Conservation (phyloP, 2,113 vertebrate species). For the Phrynosoma platyrhinos region DNA sequence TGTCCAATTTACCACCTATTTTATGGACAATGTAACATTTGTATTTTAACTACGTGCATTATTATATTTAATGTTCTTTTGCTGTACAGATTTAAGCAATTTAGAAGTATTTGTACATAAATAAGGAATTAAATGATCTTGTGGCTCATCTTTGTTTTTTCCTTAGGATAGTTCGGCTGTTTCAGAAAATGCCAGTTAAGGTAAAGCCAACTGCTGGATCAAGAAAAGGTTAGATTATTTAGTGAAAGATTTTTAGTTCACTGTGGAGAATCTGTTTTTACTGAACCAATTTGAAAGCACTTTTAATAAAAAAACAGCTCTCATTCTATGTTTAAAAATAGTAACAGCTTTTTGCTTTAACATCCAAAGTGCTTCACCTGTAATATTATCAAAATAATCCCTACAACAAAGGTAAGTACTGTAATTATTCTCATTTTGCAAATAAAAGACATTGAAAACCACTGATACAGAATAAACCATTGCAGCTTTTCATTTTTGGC, state of each 20-base stretch:
- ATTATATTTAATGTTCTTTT: too few species aligned
- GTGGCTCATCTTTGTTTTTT: neutral
- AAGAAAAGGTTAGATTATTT: neutral
- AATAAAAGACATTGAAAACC: neutral
- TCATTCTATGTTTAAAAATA: neutral
- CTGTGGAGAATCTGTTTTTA: neutral
- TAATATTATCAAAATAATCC: neutral
- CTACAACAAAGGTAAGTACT: neutral
- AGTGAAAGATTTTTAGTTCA: neutral
- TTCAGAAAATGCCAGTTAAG: neutral
- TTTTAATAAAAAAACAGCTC: neutral
- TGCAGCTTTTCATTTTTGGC: conserved; percentile 37
- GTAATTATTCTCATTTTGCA: neutral
- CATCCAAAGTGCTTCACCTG: neutral
- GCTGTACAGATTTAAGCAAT: too few species aligned
- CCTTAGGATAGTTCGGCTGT: neutral
- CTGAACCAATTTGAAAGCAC: neutral
- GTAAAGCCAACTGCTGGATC: neutral
- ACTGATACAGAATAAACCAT: neutral
- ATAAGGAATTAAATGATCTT: too few species aligned
- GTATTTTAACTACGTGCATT: too few species aligned
- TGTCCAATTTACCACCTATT: too few species aligned
- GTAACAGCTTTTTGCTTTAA: neutral
- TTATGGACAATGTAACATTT: too few species aligned
- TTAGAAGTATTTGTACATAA: too few species aligned